A percentile compares a stretch with the other conserved stretches of the same genome.
phyloP scores from a whole-genome alignment of 92 coral and sea anemone species.

The Phenganax stokvisi region DNA sequence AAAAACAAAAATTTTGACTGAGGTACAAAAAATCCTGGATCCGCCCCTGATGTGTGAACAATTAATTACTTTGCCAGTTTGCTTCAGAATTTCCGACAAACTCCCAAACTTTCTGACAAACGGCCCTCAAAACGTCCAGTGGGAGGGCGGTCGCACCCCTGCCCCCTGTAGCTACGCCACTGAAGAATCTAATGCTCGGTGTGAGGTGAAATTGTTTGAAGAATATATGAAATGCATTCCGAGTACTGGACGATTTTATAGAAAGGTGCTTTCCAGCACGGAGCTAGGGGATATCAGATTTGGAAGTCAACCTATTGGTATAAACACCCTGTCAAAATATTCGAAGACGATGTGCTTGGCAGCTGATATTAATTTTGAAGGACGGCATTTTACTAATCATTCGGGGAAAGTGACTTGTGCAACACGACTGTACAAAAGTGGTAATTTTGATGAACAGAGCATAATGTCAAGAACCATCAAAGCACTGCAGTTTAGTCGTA shows the following conservation, averaged over 20 bases:
- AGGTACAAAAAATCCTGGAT: no score
- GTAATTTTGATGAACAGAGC: constrained; percentile 45
- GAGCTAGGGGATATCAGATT: neutral
- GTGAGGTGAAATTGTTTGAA: neutral
- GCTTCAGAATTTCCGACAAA: no score
- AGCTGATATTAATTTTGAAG: constrained; percentile 18
- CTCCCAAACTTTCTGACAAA: no score
- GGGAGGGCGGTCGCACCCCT: no score
- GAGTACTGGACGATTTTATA: constrained; percentile 1
- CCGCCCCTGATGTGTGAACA: no score
- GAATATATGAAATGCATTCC: constrained; percentile 5
- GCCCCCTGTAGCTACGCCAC: no score
- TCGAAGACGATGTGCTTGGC: neutral
- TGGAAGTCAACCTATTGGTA: constrained; percentile 6
- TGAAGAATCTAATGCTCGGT: constrained; percentile 16
- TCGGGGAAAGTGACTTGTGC: constrained; percentile 48
- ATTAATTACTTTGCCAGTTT: no score
- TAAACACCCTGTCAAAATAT: constrained; percentile 17
- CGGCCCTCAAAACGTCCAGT: no score
- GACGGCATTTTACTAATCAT: constrained; percentile 40
- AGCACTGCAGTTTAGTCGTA: constrained; percentile 43
- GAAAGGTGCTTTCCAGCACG: neutral
- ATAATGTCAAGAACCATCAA: constrained; percentile 44
- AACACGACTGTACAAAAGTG: constrained; percentile 25
- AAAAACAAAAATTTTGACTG: no score